Evolutionary conservation across 2,888 invertebrate species (phyloP).

Genomic region (Penaeus monodon): DNA sequence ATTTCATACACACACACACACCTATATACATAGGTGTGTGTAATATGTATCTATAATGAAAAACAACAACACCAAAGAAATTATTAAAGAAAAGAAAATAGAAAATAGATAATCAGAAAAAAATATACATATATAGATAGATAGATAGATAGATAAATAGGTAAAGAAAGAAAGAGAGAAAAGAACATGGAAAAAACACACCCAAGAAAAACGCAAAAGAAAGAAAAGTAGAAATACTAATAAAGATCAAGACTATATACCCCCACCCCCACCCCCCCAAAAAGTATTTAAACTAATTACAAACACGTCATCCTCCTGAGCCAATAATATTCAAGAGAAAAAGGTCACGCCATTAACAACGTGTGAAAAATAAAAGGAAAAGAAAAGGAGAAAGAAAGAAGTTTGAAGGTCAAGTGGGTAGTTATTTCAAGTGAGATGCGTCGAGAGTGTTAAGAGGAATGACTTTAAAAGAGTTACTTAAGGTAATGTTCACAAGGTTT

Average conservation of each 20-base stretch:
- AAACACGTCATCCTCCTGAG: too few species aligned
- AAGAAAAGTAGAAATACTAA: slow-evolving; percentile 19
- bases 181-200: slow-evolving; percentile 15
- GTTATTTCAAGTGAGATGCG: not conserved
- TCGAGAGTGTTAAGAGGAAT: too few species aligned
- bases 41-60: too few species aligned
- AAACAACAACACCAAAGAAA: too few species aligned
- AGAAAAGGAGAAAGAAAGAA: not conserved
- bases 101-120: too few species aligned
- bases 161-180: slow-evolving; percentile 11
- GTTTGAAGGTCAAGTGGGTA: not conserved
- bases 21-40: too few species aligned
- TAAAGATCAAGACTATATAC: too few species aligned
- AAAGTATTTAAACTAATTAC: not conserved
- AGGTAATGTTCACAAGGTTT: slow-evolving; percentile 68
- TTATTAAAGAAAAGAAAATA: too few species aligned
- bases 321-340: not conserved
- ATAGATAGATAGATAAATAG: not conserved
- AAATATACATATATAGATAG: too few species aligned
- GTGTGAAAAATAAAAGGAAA: not conserved
- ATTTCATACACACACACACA: fast-evolving
- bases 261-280: too few species aligned
- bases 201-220: not conserved
- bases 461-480: too few species aligned
- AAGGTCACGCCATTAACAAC: not conserved